Percentiles rank a stretch among this genome's conserved stretches.
Conservation (phyloP, 1,140 invertebrate species). For the Lasioglossum baleicum region DNA sequence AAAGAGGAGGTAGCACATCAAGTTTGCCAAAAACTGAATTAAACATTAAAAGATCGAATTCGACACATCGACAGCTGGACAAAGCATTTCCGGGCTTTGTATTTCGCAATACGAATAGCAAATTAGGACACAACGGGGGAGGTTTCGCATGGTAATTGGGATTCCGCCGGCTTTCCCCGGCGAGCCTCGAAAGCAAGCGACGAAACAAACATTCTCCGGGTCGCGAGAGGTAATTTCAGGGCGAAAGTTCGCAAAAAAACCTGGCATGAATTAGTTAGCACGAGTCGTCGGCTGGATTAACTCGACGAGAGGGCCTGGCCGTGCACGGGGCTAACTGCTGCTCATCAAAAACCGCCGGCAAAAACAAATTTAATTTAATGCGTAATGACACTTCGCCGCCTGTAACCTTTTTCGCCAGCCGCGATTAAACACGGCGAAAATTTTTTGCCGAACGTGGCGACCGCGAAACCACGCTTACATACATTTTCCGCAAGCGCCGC, state of each 20-base stretch:
- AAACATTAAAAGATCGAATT: too few species aligned
- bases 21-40: too few species aligned
- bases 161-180: conserved; percentile 34
- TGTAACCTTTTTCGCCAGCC: conserved; percentile 20
- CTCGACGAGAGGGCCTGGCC: conserved; percentile 4
- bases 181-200: conserved; percentile 15
- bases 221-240: conserved; percentile 51
- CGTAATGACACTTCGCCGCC: conserved; percentile 55
- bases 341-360: conserved; percentile 42
- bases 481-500: not conserved
- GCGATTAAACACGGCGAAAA: conserved; percentile 39
- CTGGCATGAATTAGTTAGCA: conserved; percentile 57
- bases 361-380: conserved; percentile 61
- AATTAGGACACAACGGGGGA: not conserved
- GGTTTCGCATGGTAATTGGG: conserved; percentile 12
- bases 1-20: too few species aligned
- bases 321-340: conserved; percentile 42
- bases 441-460: conserved; percentile 22
- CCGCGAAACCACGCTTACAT: conserved; percentile 22
- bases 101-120: too few species aligned
- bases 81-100: too few species aligned
- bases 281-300: conserved; percentile 49
- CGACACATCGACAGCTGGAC: too few species aligned
- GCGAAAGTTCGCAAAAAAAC: conserved; percentile 55
- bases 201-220: conserved; percentile 42